A percentile compares a stretch with the other conserved stretches of the same genome.
phyloP scores from a whole-genome alignment of 2,888 invertebrate species.

The Elmis aenea region DNA sequence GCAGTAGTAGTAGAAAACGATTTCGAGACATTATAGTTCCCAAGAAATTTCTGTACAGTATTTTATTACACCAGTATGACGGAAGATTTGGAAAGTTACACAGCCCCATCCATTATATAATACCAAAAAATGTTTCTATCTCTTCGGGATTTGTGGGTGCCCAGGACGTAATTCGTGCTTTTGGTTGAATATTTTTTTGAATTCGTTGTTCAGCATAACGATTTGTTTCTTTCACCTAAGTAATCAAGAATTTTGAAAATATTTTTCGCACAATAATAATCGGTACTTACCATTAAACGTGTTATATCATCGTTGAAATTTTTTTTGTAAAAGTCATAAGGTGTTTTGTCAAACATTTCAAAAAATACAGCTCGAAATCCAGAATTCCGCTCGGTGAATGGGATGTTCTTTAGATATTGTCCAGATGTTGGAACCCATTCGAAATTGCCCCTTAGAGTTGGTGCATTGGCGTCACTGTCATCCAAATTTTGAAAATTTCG shows the following conservation, averaged over 20 bases:
- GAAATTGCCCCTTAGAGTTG: too few relatives aligned
- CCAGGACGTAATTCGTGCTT: not conserved
- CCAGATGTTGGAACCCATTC: too few relatives aligned
- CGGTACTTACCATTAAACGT: conserved; percentile 2
- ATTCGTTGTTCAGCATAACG: not conserved
- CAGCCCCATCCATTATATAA: conserved; percentile 2
- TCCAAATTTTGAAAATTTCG: too few relatives aligned
- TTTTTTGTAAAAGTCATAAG: conserved; percentile 1
- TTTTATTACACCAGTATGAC: not conserved
- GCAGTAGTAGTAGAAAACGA: conserved; percentile 3
- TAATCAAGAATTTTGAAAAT: not conserved
- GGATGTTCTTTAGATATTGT: too few relatives aligned
- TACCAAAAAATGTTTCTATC: conserved; percentile 1
- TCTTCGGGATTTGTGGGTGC: not conserved
- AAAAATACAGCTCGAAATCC: too few relatives aligned
- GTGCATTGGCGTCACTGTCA: too few relatives aligned
- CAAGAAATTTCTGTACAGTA: not conserved
- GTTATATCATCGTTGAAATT: conserved; percentile 1
- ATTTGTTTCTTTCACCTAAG: not conserved
- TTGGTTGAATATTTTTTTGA: not conserved
- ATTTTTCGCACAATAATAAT: not conserved
- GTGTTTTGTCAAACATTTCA: too few relatives aligned
- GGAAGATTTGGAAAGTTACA: not conserved
- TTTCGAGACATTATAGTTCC: conserved; percentile 1
- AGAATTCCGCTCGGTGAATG: too few relatives aligned